Base-by-base conservation (phyloP, 2,113 vertebrate species). In the Petromus typicus region DNA sequence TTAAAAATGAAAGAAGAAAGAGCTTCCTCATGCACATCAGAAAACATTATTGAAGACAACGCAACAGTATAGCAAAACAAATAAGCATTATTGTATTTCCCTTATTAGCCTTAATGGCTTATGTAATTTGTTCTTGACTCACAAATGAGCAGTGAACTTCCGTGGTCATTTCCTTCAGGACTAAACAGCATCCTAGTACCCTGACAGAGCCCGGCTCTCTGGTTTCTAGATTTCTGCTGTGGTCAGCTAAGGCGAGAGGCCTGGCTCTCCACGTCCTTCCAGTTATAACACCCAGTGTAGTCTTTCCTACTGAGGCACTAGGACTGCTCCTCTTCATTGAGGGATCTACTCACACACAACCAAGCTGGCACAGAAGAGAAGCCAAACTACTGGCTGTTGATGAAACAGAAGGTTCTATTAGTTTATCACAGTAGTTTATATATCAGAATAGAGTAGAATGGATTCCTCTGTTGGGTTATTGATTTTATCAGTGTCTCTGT, bases 41-140 rank as follows among this genome's bases (percentile, higher is more conserved):
- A 85, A 85, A 91, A 71, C 48, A 82, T 63, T 23, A 71, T 89
- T 80, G 48, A 95, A 71, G 75, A 81, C 17, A 81, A 63, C 80
- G 54, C n/a, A 73, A n/a, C 25, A 81, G n/a, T 61, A 89, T 85
- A 75, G 48, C 81, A 23, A 73, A 93, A 90, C 78, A 71, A 61
- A 82, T 86, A 56, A 69, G 3, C 23, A 66, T 18, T 34, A 81
- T 86, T 95, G 56, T 40, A 43, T 84, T 76, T 90, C 78, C 64
- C 25, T 85, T 11, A 22, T 85, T 61, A 81, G 54, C 51, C 73
- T 80, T 48, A 32, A 80, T 88, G 78, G 91, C 71, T 73, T 57
- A 34, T 92, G 40, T 63, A n/a, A 86, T 40, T 89, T 86, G 69
- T 92, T 71, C 37, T 51, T 90, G 61, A 66, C 61, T 92, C 59